Evolutionary conservation across 1,140 invertebrate genomes (phyloP), one percentile per base, ranked within the genome.

Genomic region (Liolophura sinensis): DNA sequence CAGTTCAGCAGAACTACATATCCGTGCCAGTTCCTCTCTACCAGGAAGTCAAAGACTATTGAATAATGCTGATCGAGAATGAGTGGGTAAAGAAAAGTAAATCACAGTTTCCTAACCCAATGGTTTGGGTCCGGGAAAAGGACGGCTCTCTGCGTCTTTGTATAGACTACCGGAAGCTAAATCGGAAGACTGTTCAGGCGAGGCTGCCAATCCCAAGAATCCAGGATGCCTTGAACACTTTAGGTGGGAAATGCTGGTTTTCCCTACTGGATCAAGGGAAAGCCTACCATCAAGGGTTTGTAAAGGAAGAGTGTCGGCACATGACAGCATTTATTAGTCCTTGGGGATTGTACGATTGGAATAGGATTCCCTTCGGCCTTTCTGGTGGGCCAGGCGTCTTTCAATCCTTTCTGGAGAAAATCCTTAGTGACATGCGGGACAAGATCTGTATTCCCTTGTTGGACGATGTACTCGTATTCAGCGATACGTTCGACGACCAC

Each of bases 351-450:
- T 72, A 65, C 24, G 58, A 73, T 50, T 74, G 60, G 59, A 62
- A 62, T n/a, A 27, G 62, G n/a, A 68, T 74, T 49, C 71, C 71
- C 9, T 72, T 74, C 67, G 73, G 71, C 16, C 27, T 74, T 18
- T 51, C 61, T 58, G 65, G 68, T 18, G 73, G 70, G 6, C 67
- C 71, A 50, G 63, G 62, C 1, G 52, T 55, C 7, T 74, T 72
- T 46, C 65, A 71, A 64, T 22, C 60, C 4, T 62, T 65, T 20
- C 73, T 75, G 72, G 56, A 65, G 46, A 31, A 65, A 25, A 24
- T 27, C 18, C 62, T 72, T 16, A 52, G n/a, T 55, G 58, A 59
- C 11, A 12, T 72, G 9, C 24, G 61, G 22, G 63, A 65, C 54
- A 49, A 63, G 1, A 65, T 60, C 24, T 69, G 63, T 49, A 62